These are phyloP conservation scores for Philopotamus ludificatus DNA, from an alignment of 1,140 invertebrate genomes.

Conservation along the genomic window DNA sequence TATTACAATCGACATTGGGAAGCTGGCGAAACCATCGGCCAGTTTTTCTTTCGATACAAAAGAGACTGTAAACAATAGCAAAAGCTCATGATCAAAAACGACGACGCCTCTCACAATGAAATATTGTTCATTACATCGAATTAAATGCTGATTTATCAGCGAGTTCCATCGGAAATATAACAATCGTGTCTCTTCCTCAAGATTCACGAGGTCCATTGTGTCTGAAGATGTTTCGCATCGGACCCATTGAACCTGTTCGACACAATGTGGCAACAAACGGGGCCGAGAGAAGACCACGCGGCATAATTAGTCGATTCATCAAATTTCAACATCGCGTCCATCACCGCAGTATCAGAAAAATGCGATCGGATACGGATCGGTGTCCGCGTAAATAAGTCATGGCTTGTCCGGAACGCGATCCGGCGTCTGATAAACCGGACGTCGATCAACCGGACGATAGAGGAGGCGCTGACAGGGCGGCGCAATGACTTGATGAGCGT, in stretches of 20 bases:
- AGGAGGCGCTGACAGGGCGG: slow-evolving; percentile 9
- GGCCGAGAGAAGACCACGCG: too few species aligned
- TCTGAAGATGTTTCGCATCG: neutral
- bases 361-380: slow-evolving; percentile 22
- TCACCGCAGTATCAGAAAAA: too few species aligned
- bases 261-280: too few species aligned
- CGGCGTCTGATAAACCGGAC: neutral
- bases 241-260: neutral
- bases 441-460: neutral
- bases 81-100: neutral
- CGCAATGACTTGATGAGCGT: slow-evolving; percentile 11
- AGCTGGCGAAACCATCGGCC: too few species aligned
- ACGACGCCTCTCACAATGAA: neutral
- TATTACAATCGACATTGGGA: too few species aligned
- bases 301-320: too few species aligned
- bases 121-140: neutral
- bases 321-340: too few species aligned
- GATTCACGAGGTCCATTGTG: neutral
- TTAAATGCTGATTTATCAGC: neutral
- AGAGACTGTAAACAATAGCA: neutral
- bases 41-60: too few species aligned
- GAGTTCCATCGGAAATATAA: neutral
- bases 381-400: slow-evolving; percentile 37
- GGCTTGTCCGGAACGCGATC: neutral
- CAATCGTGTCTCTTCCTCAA: neutral